Percentiles rank a stretch among this genome's conserved stretches.
These are phyloP conservation scores for Drosophila pseudotalamancana DNA, from an alignment of 2,888 invertebrate species.

Conservation along the genomic window DNA sequence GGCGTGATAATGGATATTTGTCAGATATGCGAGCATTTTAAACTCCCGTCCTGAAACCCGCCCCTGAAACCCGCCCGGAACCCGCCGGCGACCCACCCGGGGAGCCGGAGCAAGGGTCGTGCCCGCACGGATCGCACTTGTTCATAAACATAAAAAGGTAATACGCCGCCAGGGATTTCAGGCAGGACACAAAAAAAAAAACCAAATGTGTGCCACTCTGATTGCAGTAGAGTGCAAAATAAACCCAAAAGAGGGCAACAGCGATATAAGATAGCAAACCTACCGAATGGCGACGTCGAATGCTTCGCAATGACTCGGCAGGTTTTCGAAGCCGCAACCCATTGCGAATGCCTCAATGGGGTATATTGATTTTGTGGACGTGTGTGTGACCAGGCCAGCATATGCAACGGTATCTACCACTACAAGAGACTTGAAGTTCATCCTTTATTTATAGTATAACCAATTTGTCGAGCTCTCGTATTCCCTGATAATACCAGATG, in stretches of 20 bases:
- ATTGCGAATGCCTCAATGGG: not conserved
- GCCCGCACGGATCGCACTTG: constrained; percentile 46
- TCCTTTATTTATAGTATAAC: no score
- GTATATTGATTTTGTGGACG: no score
- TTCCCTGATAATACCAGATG: no score
- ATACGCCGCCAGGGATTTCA: constrained; percentile 68
- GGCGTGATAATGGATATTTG: constrained; percentile 81
- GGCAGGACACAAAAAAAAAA: constrained; percentile 1
- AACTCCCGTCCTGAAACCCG: constrained; percentile 56
- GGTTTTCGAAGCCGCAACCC: constrained; percentile 32
- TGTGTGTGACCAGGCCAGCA: no score
- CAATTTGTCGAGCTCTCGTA: no score
- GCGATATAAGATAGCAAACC: constrained; percentile 9
- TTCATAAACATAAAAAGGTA: constrained; percentile 76
- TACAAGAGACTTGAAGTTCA: no score
- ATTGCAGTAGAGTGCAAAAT: constrained; percentile 70
- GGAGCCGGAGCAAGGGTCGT: not conserved
- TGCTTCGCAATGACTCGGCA: constrained; percentile 72
- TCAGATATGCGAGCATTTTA: constrained; percentile 79
- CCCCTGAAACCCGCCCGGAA: constrained; percentile 26
- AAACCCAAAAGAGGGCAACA: constrained; percentile 33
- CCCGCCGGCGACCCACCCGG: not conserved
- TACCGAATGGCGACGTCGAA: constrained; percentile 24
- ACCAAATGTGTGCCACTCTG: constrained; percentile 62
- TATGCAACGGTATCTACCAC: no score